phyloP scores from a whole-genome alignment of 1,140 invertebrate genomes.

The Calliopsis andreniformis region DNA sequence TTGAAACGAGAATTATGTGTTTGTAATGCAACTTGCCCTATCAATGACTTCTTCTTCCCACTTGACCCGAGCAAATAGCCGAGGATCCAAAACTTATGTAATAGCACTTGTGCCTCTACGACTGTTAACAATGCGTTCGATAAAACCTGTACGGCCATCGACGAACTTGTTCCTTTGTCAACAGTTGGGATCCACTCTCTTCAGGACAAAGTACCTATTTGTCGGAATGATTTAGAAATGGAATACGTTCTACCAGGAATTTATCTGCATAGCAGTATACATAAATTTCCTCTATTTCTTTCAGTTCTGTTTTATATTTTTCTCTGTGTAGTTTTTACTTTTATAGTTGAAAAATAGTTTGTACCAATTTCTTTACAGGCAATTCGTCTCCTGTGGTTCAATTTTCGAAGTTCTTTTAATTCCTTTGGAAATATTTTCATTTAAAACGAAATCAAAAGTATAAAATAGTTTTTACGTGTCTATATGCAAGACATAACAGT shows the following conservation, averaged over 20 bases:
- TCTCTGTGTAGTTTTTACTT: no score
- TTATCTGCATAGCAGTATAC: conserved; percentile 2
- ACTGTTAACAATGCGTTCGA: conserved; percentile 18
- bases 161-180: neutral
- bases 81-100: conserved; percentile 17
- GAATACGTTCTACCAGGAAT: neutral
- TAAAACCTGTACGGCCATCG: conserved; percentile 8
- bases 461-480: no score
- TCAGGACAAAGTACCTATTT: neutral
- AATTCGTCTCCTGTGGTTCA: neutral
- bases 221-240: neutral
- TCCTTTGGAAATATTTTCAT: neutral
- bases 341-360: no score
- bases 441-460: no score
- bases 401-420: neutral
- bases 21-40: neutral
- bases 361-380: no score
- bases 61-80: conserved; percentile 17
- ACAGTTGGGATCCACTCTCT: neutral
- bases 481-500: no score
- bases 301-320: neutral
- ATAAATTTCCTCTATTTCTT: neutral
- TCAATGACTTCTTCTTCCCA: conserved; percentile 16
- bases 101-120: neutral
- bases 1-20: neutral